phyloP scores from a whole-genome alignment of 2,888 invertebrate species.

The Tipula lateralis region DNA sequence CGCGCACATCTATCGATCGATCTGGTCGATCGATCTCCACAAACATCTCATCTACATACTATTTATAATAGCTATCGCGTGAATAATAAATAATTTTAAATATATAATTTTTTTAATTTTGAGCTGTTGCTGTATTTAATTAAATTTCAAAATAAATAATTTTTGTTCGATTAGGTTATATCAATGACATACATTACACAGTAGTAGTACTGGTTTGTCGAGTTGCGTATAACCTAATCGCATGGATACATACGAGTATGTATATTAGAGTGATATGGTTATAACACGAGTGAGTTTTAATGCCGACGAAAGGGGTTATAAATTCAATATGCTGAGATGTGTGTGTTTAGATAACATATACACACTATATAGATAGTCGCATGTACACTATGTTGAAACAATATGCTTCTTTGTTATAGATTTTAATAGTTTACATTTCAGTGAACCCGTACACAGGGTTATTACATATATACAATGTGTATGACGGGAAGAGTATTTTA shows the following conservation, averaged over 20 bases:
- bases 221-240: too few relatives aligned
- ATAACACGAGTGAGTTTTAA: background rate
- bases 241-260: background rate
- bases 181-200: background rate
- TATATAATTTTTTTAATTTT: background rate
- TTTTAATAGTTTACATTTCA: constrained; percentile 24
- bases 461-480: background rate
- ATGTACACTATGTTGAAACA: background rate
- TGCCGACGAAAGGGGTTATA: background rate
- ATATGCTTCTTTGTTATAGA: background rate
- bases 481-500: background rate
- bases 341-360: background rate
- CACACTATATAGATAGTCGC: background rate
- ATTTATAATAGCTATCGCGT: too few relatives aligned
- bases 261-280: background rate
- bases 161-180: constrained; percentile 2
- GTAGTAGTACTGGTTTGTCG: background rate
- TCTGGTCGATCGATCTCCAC: background rate
- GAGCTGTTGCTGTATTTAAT: background rate
- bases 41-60: background rate
- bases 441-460: background rate
- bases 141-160: background rate
- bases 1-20: background rate
- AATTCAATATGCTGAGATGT: background rate
- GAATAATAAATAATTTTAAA: background rate